Evolutionary conservation across 2,797 vertebrate species (phyloP), one percentile per base, ranked within the genome.

Genomic region (Cygnus olor): DNA sequence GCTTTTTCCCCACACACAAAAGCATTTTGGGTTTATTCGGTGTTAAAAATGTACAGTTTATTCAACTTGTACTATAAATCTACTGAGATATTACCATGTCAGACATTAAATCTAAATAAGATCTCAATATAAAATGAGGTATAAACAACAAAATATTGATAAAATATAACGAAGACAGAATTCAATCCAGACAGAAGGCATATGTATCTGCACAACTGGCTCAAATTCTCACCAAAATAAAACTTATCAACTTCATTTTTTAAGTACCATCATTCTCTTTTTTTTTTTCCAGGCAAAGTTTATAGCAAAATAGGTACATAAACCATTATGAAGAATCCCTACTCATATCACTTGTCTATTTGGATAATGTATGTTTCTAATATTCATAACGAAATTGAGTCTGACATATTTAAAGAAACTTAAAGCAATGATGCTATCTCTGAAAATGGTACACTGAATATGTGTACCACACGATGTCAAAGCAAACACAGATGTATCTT

Each of bases 61-160:
- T 44, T 32, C 42, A 30, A 65, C 40, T 22, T 15, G 28, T 30
- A 44, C 20, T 32, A 42, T 65, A 65, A 65, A 65, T 18, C 44
- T 76, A 49, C 38, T 74, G 28, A 88, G 38, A 60, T 63, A 81
- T 11, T 16, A 74, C 61, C 61, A 92, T 88, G 34, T 13, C 49
- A 77, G 32, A 42, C 28, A 60, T 19, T 61, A 82, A 64, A 66
- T 24, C 60, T 64, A 85, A 88, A 28, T 28, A 57, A 90, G 68
- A 7, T 44, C 16, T 71, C 34, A 64, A 16, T 47, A 71, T 19
- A 24, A 85, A 91, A 64, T 30, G 30, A 88, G n/a, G 40, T 88
- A 89, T 28, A 92, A 84, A 91, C 45, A 87, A 84, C 69, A 91
- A 93, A 88, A 91, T 89, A 90, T 68, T 90, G 85, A 90, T 80